A percentile compares a stretch with the other conserved stretches of the same genome.
Evolutionary conservation across 2,113 vertebrate species (phyloP).

Genomic region (cattle (Bos taurus)): DNA sequence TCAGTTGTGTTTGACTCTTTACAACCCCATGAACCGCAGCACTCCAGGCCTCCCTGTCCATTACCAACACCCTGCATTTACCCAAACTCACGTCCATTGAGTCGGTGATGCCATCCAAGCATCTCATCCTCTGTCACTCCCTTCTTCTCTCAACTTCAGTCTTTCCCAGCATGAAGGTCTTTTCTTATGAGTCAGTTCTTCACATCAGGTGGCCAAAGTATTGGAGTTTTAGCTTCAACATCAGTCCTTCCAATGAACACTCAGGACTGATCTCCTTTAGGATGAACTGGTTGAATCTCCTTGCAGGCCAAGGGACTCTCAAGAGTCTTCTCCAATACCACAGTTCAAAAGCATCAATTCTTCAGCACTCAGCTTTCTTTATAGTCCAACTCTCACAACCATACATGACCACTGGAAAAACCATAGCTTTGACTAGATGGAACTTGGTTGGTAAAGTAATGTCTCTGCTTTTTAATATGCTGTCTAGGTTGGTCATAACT

Average conservation of each 20-base stretch:
- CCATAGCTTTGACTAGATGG: background rate
- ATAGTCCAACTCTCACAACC: background rate
- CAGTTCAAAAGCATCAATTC: background rate
- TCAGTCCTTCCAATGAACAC: background rate
- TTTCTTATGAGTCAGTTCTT: background rate
- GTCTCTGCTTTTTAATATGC: background rate
- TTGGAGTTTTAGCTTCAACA: background rate
- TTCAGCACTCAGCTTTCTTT: fast-evolving
- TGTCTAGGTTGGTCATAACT: background rate
- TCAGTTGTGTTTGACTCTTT: background rate
- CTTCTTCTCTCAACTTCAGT: fast-evolving
- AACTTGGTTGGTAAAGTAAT: background rate
- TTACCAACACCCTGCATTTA: background rate
- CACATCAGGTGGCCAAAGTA: background rate
- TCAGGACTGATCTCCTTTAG: background rate
- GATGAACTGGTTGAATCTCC: background rate
- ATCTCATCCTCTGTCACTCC: background rate
- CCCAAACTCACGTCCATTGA: background rate
- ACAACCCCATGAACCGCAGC: background rate
- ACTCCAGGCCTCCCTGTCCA: background rate
- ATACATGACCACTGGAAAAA: background rate
- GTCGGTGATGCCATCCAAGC: background rate
- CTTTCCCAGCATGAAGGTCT: background rate
- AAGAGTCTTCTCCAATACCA: background rate
- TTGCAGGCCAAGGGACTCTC: background rate